Evolutionary conservation across 2,888 invertebrate genomes (phyloP).

Genomic region (Leucania comma): DNA sequence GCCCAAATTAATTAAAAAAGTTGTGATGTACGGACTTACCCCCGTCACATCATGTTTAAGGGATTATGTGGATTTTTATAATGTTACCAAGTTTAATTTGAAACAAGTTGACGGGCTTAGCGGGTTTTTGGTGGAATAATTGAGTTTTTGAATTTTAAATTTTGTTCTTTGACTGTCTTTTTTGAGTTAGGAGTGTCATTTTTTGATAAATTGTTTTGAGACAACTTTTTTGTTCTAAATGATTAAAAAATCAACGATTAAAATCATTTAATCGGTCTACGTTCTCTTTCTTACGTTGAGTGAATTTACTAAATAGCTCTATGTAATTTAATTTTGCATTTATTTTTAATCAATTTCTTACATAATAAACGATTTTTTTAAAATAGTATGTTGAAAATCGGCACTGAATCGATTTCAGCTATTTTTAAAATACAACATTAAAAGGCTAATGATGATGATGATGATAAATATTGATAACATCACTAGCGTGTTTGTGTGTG

Average conservation of each 20-base stretch:
- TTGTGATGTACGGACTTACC: conserved; percentile 59
- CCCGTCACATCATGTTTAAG: conserved; percentile 30
- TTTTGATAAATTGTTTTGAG: conserved; percentile 20
- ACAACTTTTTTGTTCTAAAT: background rate
- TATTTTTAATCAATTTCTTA: too few species aligned
- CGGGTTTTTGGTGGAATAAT: conserved; percentile 44
- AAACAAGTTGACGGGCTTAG: conserved; percentile 43
- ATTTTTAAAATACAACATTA: too few species aligned
- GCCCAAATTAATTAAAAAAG: conserved; percentile 76
- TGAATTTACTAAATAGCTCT: too few species aligned
- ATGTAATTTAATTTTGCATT: too few species aligned
- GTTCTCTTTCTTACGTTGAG: background rate
- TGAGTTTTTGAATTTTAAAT: conserved; percentile 49
- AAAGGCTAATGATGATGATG: too few species aligned
- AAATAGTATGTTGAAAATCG: too few species aligned
- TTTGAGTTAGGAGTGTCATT: conserved; percentile 24
- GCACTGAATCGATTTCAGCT: too few species aligned
- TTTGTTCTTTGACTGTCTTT: conserved; percentile 26
- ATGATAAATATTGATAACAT: too few species aligned
- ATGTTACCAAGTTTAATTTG: conserved; percentile 55
- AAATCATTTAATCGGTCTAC: background rate
- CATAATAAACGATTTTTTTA: too few species aligned
- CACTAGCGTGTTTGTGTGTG: too few species aligned
- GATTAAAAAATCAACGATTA: background rate
- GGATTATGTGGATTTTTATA: conserved; percentile 53